Conservation (phyloP, 2,797 vertebrate species). For the Allobates femoralis region DNA sequence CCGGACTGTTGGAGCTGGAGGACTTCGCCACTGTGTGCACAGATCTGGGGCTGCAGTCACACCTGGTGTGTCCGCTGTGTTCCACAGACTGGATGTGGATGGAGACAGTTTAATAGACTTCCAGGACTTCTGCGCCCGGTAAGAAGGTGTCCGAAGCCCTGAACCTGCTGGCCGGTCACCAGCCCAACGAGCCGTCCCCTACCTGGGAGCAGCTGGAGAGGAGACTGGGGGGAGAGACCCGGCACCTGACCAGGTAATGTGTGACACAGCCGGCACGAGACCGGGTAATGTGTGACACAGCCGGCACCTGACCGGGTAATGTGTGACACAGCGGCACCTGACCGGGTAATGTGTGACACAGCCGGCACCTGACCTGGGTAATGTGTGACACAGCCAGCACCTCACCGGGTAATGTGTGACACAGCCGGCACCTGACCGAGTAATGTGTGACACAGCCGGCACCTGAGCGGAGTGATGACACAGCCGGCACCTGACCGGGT, state of each 20-base stretch:
- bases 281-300: no score
- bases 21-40: constrained; percentile 77
- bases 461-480: no score
- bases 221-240: constrained; percentile 65
- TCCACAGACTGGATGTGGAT: constrained; percentile 75
- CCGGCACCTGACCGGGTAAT: no score
- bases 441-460: no score
- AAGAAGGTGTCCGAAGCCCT: constrained; percentile 75
- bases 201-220: constrained; percentile 74
- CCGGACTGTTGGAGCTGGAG: constrained; percentile 69
- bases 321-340: no score
- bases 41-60: constrained; percentile 75
- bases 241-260: constrained; percentile 71
- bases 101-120: constrained; percentile 78
- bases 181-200: constrained; percentile 68
- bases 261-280: no score
- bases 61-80: constrained; percentile 72
- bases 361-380: no score
- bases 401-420: no score
- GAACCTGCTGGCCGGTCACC: constrained; percentile 51
- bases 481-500: no score
- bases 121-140: constrained; percentile 75
- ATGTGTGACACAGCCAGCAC: no score
- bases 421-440: no score
- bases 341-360: no score